phyloP scores from a whole-genome alignment of 2,113 vertebrate genomes.

The Meleagris gallopavo region DNA sequence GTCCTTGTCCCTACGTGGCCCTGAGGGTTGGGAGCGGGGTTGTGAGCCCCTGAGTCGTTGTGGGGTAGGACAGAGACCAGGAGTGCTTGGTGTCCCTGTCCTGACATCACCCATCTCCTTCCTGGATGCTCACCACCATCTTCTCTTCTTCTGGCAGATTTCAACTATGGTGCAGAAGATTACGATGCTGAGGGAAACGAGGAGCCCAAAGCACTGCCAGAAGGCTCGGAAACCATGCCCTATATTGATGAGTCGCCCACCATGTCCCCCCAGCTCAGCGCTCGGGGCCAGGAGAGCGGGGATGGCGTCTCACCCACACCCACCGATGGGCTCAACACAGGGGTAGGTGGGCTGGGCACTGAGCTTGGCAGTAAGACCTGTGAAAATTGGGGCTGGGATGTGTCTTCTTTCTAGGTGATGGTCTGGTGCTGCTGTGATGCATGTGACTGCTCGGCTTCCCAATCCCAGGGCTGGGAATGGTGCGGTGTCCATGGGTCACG shows the following conservation, averaged over 20 bases:
- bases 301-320: constrained; percentile 86
- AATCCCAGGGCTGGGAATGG: not conserved
- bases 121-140: constrained; percentile 70
- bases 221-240: constrained; percentile 95
- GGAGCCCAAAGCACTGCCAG: constrained; percentile 90
- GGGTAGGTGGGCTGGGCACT: constrained; percentile 78
- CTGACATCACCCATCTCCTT: not conserved
- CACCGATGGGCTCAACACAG: constrained; percentile 83
- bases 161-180: constrained; percentile 95
- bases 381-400: not conserved
- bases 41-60: fast-evolving
- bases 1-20: fast-evolving
- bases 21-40: fast-evolving
- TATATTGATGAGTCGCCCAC: constrained; percentile 98
- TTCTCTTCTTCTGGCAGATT: constrained; percentile 85
- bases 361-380: fast-evolving
- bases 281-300: constrained; percentile 85
- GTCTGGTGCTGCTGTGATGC: not conserved
- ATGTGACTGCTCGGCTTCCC: not conserved
- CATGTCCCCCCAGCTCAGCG: constrained; percentile 95
- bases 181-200: constrained; percentile 93
- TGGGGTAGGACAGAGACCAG: not conserved
- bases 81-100: not conserved
- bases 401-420: fast-evolving
- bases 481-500: not conserved